Base-by-base conservation (phyloP, 2,888 invertebrate genomes). In the Polydrusus cervinus region DNA sequence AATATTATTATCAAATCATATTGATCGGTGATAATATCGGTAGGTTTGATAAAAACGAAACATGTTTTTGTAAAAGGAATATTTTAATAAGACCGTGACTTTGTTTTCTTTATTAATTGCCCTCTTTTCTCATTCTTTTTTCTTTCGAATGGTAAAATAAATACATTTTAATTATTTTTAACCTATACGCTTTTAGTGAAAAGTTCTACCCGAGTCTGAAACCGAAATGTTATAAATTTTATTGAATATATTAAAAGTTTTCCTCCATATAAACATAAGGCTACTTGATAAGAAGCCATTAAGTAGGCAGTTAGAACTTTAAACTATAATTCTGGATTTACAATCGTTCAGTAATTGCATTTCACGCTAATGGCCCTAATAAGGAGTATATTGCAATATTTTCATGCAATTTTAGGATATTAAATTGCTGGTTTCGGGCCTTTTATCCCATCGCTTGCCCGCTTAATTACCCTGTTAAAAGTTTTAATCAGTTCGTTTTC, bases 381-480 rank as follows among this genome's bases (percentile, higher is more conserved):
- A 67, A 67, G 67, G 67, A 53, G 53, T 53, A 67, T 67, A 67
- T 67, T 67, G 67, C 67, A 43, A 55, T 67, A 67, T 67, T 67
- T 67, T 55, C 67, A 53, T 67, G 55, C 53, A 67, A 67, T 67
- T 67, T 67, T 67, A 40, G 67, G 55, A 67, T 67, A 67, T 67
- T 67, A 67, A 53, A 67, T 51, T 34, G 51, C 71, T 43, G 53
- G 51, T 66, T 53, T 66, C 34, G 34, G 53, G 34, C 47, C 70
- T 61, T 30, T 57, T 55, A 38, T 11, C 49, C 53, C 53, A 40
- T 66, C 11, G 34, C 53, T 25, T 47, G 38, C 30, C 68, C n/a
- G 43, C 60, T 55, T 68, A 68, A 68, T 68, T 68, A 57, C 68
- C 60, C 68, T 57, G 45, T 57, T 57, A 68, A 68, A 68, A 68